Evolutionary conservation across 1,140 invertebrate species (phyloP), one percentile per base, ranked within the genome.

Genomic region (Cyrtorhinus lividipennis): DNA sequence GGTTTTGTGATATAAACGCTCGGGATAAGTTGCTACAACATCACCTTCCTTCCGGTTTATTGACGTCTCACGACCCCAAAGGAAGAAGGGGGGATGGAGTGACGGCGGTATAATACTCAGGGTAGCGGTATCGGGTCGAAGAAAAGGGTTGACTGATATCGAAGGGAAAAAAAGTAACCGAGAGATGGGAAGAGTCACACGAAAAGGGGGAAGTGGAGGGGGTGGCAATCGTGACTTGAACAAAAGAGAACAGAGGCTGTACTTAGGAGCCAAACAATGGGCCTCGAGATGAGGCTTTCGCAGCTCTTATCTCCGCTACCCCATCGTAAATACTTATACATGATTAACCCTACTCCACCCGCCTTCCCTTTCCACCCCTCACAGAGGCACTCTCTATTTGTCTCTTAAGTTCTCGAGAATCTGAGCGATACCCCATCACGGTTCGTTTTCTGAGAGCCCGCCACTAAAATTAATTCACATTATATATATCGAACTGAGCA

Each of bases 281-380:
- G 20, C 8, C 48, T 53, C 12, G 48, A 53, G 48, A 53, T 53
- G 48, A 53, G 48, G 48, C 48, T 15, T n/a, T 20, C 20, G 18
- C 48, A 12, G 48, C 48, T 53, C 48, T 53, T 53, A 53, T 53
- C 48, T 53, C 48, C 48, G 20, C 48, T 5, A 53, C 20, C 48
- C 48, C 48, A 53, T 53, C 48, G 48, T 53, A 53, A 53, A 53
- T 53, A 53, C 48, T 53, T 53, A 53, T 53, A 53, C 48, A 53
- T 53, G 48, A 53, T 53, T 53, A 53, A 53, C 48, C 48, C 48
- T 53, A 38, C 30, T 38, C 30, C 30, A 8, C 30, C n/a, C n/a
- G 5, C 30, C 30, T 15, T 38, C 30, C 15, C 30, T 38, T 38
- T 38, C 30, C 30, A 38, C 15, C 30, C 5, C 30, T 38, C 30